phyloP scores from a whole-genome alignment of 2,888 invertebrate genomes.

The Eupeodes luniger region DNA sequence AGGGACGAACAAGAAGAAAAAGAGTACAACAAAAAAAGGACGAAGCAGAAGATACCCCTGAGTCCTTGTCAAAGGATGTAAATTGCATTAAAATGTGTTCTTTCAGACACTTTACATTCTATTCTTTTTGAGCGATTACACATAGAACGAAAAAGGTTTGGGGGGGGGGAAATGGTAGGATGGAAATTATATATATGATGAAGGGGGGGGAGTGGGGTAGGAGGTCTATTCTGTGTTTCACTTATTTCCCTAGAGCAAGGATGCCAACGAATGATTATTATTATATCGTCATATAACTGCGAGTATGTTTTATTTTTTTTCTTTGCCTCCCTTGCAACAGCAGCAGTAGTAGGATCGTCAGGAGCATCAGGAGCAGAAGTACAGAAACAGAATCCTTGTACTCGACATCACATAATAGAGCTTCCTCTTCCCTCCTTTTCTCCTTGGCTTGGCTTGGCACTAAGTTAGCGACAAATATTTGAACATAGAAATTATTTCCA shows the following conservation, averaged over 20 bases:
- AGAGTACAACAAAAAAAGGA: background rate
- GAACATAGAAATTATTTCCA: conserved; percentile 72
- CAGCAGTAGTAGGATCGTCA: background rate
- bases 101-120: conserved; percentile 58
- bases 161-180: background rate
- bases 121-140: conserved; percentile 67
- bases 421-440: conserved; percentile 2
- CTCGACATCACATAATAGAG: conserved; percentile 55
- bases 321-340: conserved; percentile 30
- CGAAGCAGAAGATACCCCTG: conserved; percentile 34
- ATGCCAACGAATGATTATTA: conserved; percentile 51
- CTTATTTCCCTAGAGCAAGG: conserved; percentile 17
- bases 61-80: conserved; percentile 61
- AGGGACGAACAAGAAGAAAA: background rate
- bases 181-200: background rate
- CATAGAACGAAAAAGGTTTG: conserved; percentile 22
- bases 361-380: background rate
- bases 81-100: conserved; percentile 69
- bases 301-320: conserved; percentile 15
- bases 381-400: background rate
- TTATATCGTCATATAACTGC: conserved; percentile 35
- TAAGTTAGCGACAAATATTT: conserved; percentile 71
- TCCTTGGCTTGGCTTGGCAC: conserved; percentile 9
- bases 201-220: background rate
- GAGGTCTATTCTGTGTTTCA: conserved; percentile 38